Base-by-base conservation (phyloP, 1,140 invertebrate genomes). In the Leptoteleia sp. region DNA sequence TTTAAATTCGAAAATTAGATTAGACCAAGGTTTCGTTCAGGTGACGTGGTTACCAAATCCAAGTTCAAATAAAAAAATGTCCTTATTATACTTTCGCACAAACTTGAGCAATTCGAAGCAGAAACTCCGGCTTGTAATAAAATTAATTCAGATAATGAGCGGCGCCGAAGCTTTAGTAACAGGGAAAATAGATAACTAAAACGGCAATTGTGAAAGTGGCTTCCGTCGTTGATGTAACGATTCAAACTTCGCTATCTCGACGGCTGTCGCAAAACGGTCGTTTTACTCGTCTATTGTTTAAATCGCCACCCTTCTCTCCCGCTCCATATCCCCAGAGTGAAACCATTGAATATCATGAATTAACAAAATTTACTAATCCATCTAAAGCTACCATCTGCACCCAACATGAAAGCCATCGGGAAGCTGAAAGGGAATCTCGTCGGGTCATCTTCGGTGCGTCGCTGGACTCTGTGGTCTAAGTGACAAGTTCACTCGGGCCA, bases 321-420 rank as follows among this genome's bases (percentile, higher is more conserved):
- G n/a, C 6, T 8, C 9, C 37, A 22, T 62, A 38, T 27, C 11
- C 7, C 12, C 25, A 27, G 25, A 4, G 52, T 52, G 43, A 61
- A 42, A 38, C 13, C 22, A 35, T 17, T 29, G 13, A 11, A 16
- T 7, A 19, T 43, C 38, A 17, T 22, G 1, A 33, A 33, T 38
- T 67, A 54, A 48, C 33, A n/a, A n/a, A 16, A 11, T 22, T 64
- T 17, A 6, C 35, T 52, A 50, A 4, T 62, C 15, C 67, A 9
- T n/a, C 43, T 11, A 64, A 68, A 76, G 64, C 38, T 64, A 55
- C 15, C 42, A 43, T 27, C 65, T 50, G 16, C 25, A n/a, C 4
- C 19, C 40, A 77, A 38, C 65, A 77, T 77, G 73, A 76, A 76
- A 70, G 50, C 47, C n/a, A 37, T 57, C 35, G 72, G 62, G 13